Conservation (phyloP, 2,888 invertebrate species). For the Zaprionus lineosus region DNA sequence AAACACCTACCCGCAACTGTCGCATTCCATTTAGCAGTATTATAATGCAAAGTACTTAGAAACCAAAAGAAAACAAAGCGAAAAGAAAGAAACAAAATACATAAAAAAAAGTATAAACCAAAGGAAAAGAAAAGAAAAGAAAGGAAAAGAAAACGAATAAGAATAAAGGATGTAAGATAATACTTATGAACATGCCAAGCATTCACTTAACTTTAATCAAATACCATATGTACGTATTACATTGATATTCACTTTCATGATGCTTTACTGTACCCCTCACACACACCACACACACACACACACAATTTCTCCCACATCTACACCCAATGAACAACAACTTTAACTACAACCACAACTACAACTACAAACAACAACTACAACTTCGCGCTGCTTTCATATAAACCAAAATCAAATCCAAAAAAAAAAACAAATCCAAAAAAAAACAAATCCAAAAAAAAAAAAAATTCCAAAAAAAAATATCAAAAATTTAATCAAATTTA, state of each 20-base stretch:
- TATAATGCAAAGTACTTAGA: conserved; percentile 52
- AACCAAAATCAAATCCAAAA: conserved; percentile 3
- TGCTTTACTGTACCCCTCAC: conserved; percentile 68
- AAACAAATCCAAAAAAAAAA: conserved; percentile 30
- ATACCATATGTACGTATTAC: conserved; percentile 8
- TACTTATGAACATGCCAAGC: conserved; percentile 57
- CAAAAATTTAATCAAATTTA: conserved; percentile 19
- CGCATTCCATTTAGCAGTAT: conserved; percentile 71
- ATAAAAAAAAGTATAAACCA: conserved; percentile 9
- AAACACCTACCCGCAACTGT: conserved; percentile 25
- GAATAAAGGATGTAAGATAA: conserved; percentile 21
- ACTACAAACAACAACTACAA: conserved; percentile 25
- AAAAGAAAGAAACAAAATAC: conserved; percentile 9
- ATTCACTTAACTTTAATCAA: conserved; percentile 46
- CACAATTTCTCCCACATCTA: conserved; percentile 29
- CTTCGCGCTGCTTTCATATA: conserved; percentile 61
- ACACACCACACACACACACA: conserved; percentile 32
- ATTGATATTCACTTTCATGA: conserved; percentile 49
- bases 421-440: conserved; percentile 18
- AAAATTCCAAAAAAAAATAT: conserved; percentile 5
- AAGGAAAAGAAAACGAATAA: conserved; percentile 8
- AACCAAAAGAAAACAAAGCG: conserved; percentile 4
- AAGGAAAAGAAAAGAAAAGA: conserved; percentile 3
- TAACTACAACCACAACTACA: conserved; percentile 38
- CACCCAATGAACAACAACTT: conserved; percentile 7